Evolutionary conservation across 2,888 invertebrate species (phyloP), one percentile per base, ranked within the genome.

Genomic region (Epinotia brunnichana): DNA sequence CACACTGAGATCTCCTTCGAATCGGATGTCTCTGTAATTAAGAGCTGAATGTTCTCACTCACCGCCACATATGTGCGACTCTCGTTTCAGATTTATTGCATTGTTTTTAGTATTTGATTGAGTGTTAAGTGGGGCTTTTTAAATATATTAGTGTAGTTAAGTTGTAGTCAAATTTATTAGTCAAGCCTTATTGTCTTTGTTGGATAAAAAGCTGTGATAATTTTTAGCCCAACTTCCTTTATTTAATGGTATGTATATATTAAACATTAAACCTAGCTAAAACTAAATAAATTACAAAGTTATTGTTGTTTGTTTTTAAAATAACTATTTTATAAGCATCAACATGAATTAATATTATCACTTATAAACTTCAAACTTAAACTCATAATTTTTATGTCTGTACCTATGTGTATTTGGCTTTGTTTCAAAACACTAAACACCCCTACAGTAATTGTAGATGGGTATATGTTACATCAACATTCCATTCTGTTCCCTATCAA

Each of bases 11-110:
- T 77, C 80, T 77, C 77, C 77, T 77, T 80, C 78, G 80, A 77
- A 80, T 84, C 87, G 85, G 85, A 84, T 87, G 87, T 87, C 85
- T 84, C 85, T 83, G 85, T 84, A 85, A 91, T 90, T 90, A 87
- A 83, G 85, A 82, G 77, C 84, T 84, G 84, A 85, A 86, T 81
- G 82, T 76, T 78, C 81, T 78, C 80, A 79, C 80, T 88, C 89
- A 86, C 85, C 91, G 90, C 88, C 68, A 39, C 73, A 73, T 69
- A 87, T 90, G 89, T 84, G 85, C 75, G 83, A 77, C 75, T 87
- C 80, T 77, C 77, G 83, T 86, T 85, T 79, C 84, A 82, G 87
- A 90, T 91, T 90, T 90, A 90, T 90, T 84, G 85, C 83, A 81
- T 86, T 85, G 84, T 84, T 79, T 79, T 80, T 62, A 19, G 78